Conservation (phyloP, 2,888 invertebrate species). For the Xylota sylvarum region DNA sequence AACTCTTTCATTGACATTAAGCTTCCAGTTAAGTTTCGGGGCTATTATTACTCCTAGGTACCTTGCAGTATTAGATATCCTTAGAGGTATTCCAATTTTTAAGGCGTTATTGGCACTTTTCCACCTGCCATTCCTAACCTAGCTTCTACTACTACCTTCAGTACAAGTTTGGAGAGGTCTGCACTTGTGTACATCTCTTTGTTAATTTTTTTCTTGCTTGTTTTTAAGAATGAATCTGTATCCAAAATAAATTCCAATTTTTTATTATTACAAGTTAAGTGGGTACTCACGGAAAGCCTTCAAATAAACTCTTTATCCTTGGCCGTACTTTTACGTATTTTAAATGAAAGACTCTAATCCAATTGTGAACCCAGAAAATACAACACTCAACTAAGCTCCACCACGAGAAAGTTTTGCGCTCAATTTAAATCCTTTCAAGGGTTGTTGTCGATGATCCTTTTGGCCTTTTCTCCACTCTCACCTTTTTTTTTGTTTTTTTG, state of each 20-base stretch:
- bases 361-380: constrained; percentile 13
- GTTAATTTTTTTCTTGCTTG: not conserved
- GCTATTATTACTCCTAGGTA: no score
- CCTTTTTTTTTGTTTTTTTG: no score
- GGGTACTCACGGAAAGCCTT: not conserved
- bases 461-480: constrained; percentile 9
- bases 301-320: not conserved
- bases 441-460: constrained; percentile 55
- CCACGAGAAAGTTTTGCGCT: constrained; percentile 51
- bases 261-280: not conserved
- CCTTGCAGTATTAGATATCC: no score
- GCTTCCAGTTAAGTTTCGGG: no score
- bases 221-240: not conserved
- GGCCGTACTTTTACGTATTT: not conserved
- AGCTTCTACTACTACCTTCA: no score
- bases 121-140: no score
- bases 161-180: no score
- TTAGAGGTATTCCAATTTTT: no score
- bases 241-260: not conserved
- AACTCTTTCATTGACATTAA: no score
- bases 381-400: not conserved
- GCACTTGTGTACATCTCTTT: no score
- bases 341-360: constrained; percentile 19
- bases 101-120: no score
- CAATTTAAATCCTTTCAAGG: constrained; percentile 63